Conservation (phyloP, 2,113 vertebrate species). For the Burhinus bistriatus region DNA sequence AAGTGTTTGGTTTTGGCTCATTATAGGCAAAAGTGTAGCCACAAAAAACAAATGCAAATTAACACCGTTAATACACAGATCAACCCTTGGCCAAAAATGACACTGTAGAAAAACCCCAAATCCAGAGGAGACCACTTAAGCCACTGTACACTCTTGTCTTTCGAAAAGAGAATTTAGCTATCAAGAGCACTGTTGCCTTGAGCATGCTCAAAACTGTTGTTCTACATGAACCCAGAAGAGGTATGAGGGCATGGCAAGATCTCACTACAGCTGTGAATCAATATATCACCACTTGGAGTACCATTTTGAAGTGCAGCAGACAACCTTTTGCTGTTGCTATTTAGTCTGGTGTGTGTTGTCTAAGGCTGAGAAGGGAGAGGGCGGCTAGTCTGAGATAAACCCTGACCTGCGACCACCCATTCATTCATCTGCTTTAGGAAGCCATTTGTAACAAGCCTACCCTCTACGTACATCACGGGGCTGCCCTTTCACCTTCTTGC, state of each 20-base stretch:
- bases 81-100: neutral
- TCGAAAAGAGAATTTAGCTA: neutral
- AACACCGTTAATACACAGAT: neutral
- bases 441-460: neutral
- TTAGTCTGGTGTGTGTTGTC: neutral
- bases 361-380: neutral
- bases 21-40: neutral
- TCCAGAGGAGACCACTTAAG: neutral
- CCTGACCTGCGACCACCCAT: neutral
- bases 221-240: neutral
- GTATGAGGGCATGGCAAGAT: neutral
- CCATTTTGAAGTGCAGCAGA: neutral
- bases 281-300: neutral
- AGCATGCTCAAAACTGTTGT: neutral
- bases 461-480: rapidly evolving
- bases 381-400: neutral
- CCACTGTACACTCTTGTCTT: neutral
- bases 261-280: neutral
- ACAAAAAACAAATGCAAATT: neutral
- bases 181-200: neutral
- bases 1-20: neutral
- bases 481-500: neutral
- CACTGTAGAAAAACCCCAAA: neutral
- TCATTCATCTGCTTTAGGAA: neutral
- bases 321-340: neutral